A percentile compares a stretch with the other conserved stretches of the same genome.
Evolutionary conservation across 2,888 invertebrate species (phyloP).

Genomic region (Pollenia labialis): DNA sequence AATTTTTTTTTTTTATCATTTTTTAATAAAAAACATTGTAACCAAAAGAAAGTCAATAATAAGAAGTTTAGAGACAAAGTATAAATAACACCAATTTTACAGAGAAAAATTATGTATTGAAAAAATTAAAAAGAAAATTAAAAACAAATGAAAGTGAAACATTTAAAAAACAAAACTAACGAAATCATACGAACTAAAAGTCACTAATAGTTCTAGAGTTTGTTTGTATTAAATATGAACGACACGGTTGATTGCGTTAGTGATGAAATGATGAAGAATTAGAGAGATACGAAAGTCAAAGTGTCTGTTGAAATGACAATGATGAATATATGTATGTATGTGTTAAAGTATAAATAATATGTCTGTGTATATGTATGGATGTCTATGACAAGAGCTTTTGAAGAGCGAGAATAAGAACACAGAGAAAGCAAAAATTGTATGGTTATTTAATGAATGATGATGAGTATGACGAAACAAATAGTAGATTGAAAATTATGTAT

Average conservation of each 20-base stretch:
- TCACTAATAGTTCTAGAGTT: constrained; percentile 55
- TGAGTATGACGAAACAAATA: constrained; percentile 40
- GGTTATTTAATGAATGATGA: constrained; percentile 56
- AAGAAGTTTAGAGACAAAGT: constrained; percentile 54
- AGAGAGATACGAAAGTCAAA: constrained; percentile 24
- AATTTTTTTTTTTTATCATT: constrained; percentile 32
- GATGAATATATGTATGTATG: not conserved
- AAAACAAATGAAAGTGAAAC: constrained; percentile 60
- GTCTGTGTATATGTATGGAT: constrained; percentile 20
- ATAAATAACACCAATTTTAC: constrained; percentile 68
- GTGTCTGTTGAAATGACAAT: not conserved
- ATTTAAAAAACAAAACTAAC: constrained; percentile 28
- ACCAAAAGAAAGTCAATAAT: constrained; percentile 49
- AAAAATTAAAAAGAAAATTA: constrained; percentile 24
- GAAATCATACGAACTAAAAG: constrained; percentile 50
- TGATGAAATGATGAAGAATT: constrained; percentile 6
- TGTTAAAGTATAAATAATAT: not conserved
- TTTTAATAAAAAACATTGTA: constrained; percentile 53
- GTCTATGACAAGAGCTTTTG: constrained; percentile 71
- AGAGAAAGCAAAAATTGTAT: constrained; percentile 31
- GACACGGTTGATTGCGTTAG: constrained; percentile 28
- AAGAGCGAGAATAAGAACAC: constrained; percentile 50
- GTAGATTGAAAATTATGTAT: constrained; percentile 18
- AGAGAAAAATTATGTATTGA: constrained; percentile 34
- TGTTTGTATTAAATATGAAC: constrained; percentile 45